Base-by-base conservation (phyloP, 2,888 invertebrate genomes). In the Beris morrisii region DNA sequence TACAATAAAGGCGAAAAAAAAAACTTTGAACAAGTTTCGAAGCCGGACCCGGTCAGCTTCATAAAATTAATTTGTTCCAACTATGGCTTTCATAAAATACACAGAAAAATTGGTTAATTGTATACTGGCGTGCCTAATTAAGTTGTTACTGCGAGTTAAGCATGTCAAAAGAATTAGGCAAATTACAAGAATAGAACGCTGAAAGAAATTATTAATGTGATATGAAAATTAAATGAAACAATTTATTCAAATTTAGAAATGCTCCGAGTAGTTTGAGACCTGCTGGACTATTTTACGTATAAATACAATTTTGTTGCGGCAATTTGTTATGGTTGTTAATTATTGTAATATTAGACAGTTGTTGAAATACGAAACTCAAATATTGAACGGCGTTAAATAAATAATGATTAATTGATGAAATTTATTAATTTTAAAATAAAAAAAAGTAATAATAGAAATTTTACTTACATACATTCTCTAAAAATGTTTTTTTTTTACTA, bases 1-100 rank as follows among this genome's bases (percentile, higher is more conserved):
- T 22, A 52, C 2, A 7, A 13, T 53, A 54, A 30, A 54, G 54
- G 6, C n/a, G 31, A 12, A 22, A 12, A 30, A 31, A 54, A 54
- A 54, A 22, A 50, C 15, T 1, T 46, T 46, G 46, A 46, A 46
- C 46, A 46, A 46, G 15, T 46, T 46, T 5, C 12, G 46, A 15
- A 46, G 46, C 46, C 7, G 5, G n/a, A 5, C 46, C 30, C 31
- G 53, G 53, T 9, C 15, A 52, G 28, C 44, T 13, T 50, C 12
- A 52, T 43, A 43, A 50, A 61, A 61, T 61, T 61, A 61, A 61
- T 61, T 61, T 61, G 61, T 61, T 61, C 52, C 38, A 28, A 38
- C 38, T 38, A 38, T 38, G 38, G 38, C 38, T 7, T 38, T 7
- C 5, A 7, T 3, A 7, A 38, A 9, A 38, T 9, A 38, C 43